Conservation (phyloP, 2,888 invertebrate species). For the Rhingia campestris region DNA sequence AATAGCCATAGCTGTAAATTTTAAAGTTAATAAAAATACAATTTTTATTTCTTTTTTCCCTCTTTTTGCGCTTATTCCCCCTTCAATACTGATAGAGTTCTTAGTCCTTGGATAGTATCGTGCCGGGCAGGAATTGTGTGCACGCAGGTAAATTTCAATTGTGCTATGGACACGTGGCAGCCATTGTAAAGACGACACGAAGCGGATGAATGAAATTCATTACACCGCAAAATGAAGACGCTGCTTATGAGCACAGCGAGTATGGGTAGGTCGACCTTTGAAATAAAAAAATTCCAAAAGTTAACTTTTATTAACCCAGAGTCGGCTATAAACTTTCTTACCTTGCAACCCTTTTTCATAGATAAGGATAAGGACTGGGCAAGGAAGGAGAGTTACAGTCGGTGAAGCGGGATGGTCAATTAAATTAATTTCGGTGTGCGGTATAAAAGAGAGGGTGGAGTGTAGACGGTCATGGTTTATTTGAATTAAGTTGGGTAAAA, state of each 20-base stretch:
- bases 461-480: too few species aligned
- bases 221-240: constrained; percentile 69
- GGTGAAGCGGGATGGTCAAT: constrained; percentile 49
- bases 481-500: too few species aligned
- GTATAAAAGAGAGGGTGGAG: background rate
- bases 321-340: constrained; percentile 45
- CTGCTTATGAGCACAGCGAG: constrained; percentile 56
- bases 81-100: constrained; percentile 22
- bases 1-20: constrained; percentile 62
- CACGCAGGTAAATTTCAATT: constrained; percentile 73
- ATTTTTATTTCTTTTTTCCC: constrained; percentile 49
- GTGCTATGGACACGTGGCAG: constrained; percentile 56
- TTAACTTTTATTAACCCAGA: constrained; percentile 59
- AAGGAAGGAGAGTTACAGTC: constrained; percentile 6
- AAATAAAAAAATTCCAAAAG: constrained; percentile 58
- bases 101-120: constrained; percentile 12
- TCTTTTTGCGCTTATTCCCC: background rate
- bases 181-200: constrained; percentile 34
- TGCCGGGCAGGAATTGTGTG: constrained; percentile 49
- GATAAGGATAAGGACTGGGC: constrained; percentile 44
- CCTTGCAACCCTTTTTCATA: constrained; percentile 50
- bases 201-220: constrained; percentile 69
- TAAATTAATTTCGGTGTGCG: constrained; percentile 53
- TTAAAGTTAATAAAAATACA: constrained; percentile 68
- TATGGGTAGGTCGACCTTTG: constrained; percentile 18